Conservation (phyloP, 2,797 vertebrate genomes). For the Otolemur crassicaudatus region DNA sequence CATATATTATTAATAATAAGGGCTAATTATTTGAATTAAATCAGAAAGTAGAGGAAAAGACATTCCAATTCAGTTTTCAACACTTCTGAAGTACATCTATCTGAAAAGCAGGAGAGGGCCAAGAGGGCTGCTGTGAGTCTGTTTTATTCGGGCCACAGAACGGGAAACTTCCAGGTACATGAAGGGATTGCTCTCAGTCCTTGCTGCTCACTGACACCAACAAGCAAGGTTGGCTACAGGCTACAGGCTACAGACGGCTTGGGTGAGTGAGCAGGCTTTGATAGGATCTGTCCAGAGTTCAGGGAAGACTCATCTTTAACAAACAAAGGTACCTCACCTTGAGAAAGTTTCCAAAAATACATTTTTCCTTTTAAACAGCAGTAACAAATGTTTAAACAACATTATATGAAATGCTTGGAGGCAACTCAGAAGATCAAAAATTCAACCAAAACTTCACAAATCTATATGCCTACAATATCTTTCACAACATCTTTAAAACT, state of each 20-base stretch:
- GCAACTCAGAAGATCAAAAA: background rate
- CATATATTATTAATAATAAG: conserved; percentile 7
- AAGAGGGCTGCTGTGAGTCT: background rate
- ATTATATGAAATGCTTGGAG: background rate
- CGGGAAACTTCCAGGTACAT: background rate
- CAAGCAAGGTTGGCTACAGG: background rate
- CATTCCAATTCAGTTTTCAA: background rate
- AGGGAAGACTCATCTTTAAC: background rate
- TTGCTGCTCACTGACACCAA: background rate
- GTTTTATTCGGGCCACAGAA: background rate
- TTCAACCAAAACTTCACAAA: background rate
- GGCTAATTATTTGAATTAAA: conserved; percentile 1
- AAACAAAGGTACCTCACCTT: background rate
- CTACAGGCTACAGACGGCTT: background rate
- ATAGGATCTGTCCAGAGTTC: background rate
- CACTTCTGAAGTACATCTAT: background rate
- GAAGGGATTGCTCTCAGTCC: background rate
- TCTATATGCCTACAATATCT: background rate
- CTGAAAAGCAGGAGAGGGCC: background rate
- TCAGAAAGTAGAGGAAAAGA: background rate
- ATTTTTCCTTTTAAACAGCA: background rate
- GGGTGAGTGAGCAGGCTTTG: background rate
- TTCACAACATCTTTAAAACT: background rate
- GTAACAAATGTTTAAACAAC: background rate
- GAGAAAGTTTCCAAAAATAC: background rate